phyloP scores from a whole-genome alignment of 37 sponge, comb jelly and placozoan species.

The Chondrosia reniformis region DNA sequence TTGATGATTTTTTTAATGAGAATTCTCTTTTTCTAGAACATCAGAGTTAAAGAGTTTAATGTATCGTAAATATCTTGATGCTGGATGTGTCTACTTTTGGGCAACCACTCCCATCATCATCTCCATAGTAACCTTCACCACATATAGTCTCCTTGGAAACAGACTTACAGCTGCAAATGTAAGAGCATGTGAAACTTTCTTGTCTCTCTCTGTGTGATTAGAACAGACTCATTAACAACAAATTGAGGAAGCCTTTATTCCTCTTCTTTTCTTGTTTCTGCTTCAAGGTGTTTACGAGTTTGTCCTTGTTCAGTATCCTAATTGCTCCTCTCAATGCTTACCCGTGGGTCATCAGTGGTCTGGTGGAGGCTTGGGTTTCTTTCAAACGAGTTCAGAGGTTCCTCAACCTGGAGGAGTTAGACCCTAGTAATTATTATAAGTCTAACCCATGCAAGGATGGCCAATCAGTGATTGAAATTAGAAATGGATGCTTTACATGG shows the following conservation, averaged over 20 bases:
- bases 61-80: constrained; percentile 93
- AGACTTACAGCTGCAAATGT: constrained; percentile 95
- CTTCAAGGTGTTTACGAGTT: constrained; percentile 92
- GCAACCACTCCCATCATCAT: constrained; percentile 94
- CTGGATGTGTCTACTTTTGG: constrained; percentile 98
- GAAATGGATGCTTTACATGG: constrained; percentile 60
- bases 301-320: constrained; percentile 90
- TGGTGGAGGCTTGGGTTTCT: constrained; percentile 95
- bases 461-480: constrained; percentile 30
- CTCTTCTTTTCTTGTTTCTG: not conserved
- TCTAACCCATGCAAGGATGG: not conserved
- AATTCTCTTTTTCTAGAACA: constrained; percentile 21
- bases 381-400: constrained; percentile 79
- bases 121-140: constrained; percentile 89
- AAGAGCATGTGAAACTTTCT: not conserved
- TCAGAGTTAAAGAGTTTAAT: constrained; percentile 74
- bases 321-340: constrained; percentile 96
- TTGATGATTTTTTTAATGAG: not conserved
- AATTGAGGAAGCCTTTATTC: not conserved
- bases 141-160: constrained; percentile 74
- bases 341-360: constrained; percentile 97
- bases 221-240: not conserved
- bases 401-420: constrained; percentile 60
- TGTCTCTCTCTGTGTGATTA: not conserved
- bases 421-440: constrained; percentile 46